Conservation (phyloP, 2,797 vertebrate species). For the Sebastes umbrosus region DNA sequence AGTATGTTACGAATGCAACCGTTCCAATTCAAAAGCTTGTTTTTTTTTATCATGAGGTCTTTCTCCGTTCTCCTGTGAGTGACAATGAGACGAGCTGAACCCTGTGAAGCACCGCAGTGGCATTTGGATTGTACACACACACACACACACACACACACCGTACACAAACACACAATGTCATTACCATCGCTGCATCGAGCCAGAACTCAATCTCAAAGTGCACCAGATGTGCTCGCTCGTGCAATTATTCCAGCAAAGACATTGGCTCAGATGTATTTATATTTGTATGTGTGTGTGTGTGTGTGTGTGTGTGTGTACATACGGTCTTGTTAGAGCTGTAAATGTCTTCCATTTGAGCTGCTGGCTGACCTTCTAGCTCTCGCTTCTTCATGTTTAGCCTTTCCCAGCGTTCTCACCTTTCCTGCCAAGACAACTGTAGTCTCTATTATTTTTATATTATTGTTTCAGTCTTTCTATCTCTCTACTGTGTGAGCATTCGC, state of each 20-base stretch:
- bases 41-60: constrained; percentile 7
- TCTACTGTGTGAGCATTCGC: neutral
- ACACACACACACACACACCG: constrained; percentile 28
- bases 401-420: constrained; percentile 65
- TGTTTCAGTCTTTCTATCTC: neutral
- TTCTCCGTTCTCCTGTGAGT: constrained; percentile 29
- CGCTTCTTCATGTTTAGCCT: constrained; percentile 75
- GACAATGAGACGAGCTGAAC: constrained; percentile 65
- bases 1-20: neutral
- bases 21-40: neutral
- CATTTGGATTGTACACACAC: constrained; percentile 77
- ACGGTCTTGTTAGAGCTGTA: constrained; percentile 80
- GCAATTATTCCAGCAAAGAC: constrained; percentile 83
- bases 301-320: constrained; percentile 44
- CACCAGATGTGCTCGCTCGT: constrained; percentile 83
- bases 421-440: constrained; percentile 60
- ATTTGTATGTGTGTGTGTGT: constrained; percentile 29
- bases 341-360: constrained; percentile 85
- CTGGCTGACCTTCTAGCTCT: constrained; percentile 82
- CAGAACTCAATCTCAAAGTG: constrained; percentile 84
- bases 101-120: constrained; percentile 71
- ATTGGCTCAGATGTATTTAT: constrained; percentile 76
- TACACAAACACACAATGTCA: constrained; percentile 63
- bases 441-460: neutral
- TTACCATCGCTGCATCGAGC: constrained; percentile 77